These are phyloP conservation scores for Drosophila paracracens DNA, from an alignment of 2,888 invertebrate genomes.

Conservation along the genomic window DNA sequence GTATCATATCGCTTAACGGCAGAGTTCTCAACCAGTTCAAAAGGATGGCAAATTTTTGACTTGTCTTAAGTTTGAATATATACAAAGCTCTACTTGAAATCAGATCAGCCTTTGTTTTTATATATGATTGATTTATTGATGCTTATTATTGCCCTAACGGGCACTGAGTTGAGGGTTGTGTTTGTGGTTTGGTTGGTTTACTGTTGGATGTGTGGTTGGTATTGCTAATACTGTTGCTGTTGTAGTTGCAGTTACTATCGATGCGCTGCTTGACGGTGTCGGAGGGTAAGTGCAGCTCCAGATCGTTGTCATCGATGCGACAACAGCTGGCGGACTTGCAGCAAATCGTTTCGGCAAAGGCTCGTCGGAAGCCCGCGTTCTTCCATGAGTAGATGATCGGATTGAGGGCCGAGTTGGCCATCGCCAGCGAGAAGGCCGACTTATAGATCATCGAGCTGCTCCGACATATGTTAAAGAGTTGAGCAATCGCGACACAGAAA, in stretches of 20 bases:
- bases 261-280: slow-evolving; percentile 67
- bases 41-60: not conserved
- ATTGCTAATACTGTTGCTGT: slow-evolving; percentile 11
- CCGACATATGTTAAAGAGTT: slow-evolving; percentile 86
- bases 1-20: not conserved
- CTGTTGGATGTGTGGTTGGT: not conserved
- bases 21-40: not conserved
- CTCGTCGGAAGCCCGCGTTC: slow-evolving; percentile 90
- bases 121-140: slow-evolving; percentile 17
- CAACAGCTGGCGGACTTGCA: slow-evolving; percentile 84
- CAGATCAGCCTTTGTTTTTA: not conserved
- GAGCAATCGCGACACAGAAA: slow-evolving; percentile 89
- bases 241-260: slow-evolving; percentile 40
- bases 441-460: slow-evolving; percentile 88
- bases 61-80: not conserved
- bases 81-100: not conserved
- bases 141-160: slow-evolving; percentile 31
- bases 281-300: slow-evolving; percentile 56
- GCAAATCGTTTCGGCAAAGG: slow-evolving; percentile 89
- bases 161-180: slow-evolving; percentile 50
- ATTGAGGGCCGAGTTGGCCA: slow-evolving; percentile 92
- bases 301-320: slow-evolving; percentile 54
- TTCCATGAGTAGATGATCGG: slow-evolving; percentile 95
- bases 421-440: slow-evolving; percentile 89
- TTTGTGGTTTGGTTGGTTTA: slow-evolving; percentile 22